A percentile compares a stretch with the other conserved stretches of the same genome.
phyloP scores from a whole-genome alignment of 2,797 vertebrate genomes.

The Etheostoma perlongum region DNA sequence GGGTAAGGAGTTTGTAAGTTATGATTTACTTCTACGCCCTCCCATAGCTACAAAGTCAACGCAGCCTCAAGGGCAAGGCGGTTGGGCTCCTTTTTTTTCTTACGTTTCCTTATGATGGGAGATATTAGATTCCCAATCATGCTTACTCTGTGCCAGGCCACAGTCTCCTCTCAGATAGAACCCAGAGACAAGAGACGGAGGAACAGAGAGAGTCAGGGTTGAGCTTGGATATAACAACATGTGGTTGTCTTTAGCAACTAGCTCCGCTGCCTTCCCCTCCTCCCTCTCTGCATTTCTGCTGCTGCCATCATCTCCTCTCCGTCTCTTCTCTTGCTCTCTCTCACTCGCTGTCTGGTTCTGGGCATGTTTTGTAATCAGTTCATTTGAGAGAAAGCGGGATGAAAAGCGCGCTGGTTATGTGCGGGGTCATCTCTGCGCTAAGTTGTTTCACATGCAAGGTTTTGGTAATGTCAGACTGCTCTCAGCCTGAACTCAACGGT shows the following conservation, averaged over 20 bases:
- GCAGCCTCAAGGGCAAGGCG: constrained; percentile 61
- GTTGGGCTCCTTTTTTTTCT: constrained; percentile 54
- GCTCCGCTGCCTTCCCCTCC: constrained; percentile 31
- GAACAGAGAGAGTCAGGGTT: constrained; percentile 50
- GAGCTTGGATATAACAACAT: constrained; percentile 81
- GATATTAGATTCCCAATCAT: constrained; percentile 78
- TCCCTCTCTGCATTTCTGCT: constrained; percentile 25
- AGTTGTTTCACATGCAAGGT: constrained; percentile 35
- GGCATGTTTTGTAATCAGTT: constrained; percentile 77
- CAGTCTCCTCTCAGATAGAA: constrained; percentile 87
- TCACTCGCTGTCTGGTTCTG: constrained; percentile 4
- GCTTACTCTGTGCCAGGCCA: constrained; percentile 86
- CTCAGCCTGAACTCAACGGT: constrained; percentile 29
- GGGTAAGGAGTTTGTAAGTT: constrained; percentile 62
- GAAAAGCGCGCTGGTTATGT: constrained; percentile 47
- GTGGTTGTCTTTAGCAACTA: constrained; percentile 86
- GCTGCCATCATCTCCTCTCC: constrained; percentile 40
- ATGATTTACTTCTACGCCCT: constrained; percentile 76
- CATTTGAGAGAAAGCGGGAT: constrained; percentile 67
- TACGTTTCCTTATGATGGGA: constrained; percentile 71
- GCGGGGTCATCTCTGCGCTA: constrained; percentile 23
- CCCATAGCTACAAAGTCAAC: constrained; percentile 66
- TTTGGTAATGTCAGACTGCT: constrained; percentile 12
- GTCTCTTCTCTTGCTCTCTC: neutral
- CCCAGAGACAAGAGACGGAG: constrained; percentile 77